Base-by-base conservation (phyloP, 2,888 invertebrate genomes). In the Tachina lurida region DNA sequence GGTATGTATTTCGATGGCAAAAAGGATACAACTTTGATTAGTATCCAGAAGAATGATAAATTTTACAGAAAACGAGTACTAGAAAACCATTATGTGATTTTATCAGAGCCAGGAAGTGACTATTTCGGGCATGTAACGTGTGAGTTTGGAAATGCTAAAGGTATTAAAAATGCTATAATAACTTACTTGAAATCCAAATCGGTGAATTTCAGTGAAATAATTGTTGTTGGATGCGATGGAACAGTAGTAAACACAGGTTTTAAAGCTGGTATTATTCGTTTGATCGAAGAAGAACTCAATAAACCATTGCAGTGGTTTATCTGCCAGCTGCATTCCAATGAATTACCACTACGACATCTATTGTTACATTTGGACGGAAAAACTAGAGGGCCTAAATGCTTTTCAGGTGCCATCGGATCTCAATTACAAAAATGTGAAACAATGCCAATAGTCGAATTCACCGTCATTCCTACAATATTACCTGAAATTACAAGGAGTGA, bases 141-240 rank as follows among this genome's bases (percentile, higher is more conserved):
- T 47, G 13, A 15, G 47, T 47, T 47, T 15, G 47, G 47, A 47
- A 47, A 47, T 47, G 47, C 47, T 47, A 47, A 47, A 47, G 47
- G 47, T 47, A 47, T 31, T 31, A 31, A 31, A 54, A 17, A 54
- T 13, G 19, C 19, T 17, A 19, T 58, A 58, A 31, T 10, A 31
- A 31, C 31, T 12, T 3, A 10, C 13, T 31, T 58, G 2, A 60
- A 60, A 60, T 60, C 39, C n/a, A n/a, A 60, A 60, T 60, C 39
- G n/a, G 60, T 60, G 41, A 41, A 60, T 13, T n/a, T 60, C 10
- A 60, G 60, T 41, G 17, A 63, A 63, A 63, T 63, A 43, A 8
- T 15, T 22, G 56, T 22, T 39, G 22, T 77, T 67, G 56, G 68
- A 15, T 77, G 78, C 58, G 70, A 54, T 65, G 71, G 79, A 58